These are phyloP conservation scores for Torymus texanus DNA, from an alignment of 2,888 invertebrate species.

Conservation along the genomic window DNA sequence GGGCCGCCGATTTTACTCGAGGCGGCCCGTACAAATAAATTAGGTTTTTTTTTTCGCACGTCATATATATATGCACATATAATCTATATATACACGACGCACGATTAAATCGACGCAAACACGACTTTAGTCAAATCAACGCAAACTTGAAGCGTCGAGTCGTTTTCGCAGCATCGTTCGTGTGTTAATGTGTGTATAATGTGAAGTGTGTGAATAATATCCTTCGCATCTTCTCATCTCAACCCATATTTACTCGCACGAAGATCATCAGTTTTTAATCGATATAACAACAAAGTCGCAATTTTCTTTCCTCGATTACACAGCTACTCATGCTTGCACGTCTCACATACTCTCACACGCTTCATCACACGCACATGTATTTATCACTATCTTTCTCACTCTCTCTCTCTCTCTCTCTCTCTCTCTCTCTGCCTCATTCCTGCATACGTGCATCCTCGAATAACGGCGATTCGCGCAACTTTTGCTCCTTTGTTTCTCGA, in stretches of 20 bases:
- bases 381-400: conserved; percentile 9
- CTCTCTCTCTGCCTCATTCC: not conserved
- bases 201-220: too few relatives aligned
- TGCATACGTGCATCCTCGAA: too few relatives aligned
- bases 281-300: conserved; percentile 30
- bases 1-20: conserved; percentile 56
- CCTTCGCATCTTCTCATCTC: not conserved
- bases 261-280: conserved; percentile 20
- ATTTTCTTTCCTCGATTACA: not conserved
- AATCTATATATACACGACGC: too few relatives aligned
- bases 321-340: not conserved
- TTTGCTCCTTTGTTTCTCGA: not conserved
- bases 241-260: not conserved
- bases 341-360: not conserved
- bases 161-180: conserved; percentile 41
- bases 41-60: conserved; percentile 24
- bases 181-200: not conserved
- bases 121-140: conserved; percentile 33
- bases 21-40: conserved; percentile 46
- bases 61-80: conserved; percentile 8
- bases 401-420: conserved; percentile 32
- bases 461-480: too few relatives aligned
- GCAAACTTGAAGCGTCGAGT: conserved; percentile 30
- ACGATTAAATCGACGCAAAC: not conserved
- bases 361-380: not conserved